Evolutionary conservation across 2,888 invertebrate genomes (phyloP).

Genomic region (Scotopteryx bipunctaria): DNA sequence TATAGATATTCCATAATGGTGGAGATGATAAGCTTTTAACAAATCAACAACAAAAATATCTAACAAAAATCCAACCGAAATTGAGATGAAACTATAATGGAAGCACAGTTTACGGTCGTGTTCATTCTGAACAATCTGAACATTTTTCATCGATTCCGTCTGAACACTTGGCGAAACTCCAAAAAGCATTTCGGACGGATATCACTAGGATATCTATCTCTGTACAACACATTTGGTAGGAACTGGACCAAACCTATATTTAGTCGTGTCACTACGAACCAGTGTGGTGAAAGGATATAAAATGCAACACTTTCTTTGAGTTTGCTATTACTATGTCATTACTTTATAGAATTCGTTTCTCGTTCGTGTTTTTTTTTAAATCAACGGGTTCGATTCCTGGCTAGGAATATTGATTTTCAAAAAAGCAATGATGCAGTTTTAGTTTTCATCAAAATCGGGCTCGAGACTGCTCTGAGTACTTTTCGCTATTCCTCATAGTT

Average conservation of each 20-base stretch:
- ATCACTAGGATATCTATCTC: neutral
- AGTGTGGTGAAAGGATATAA: too few relatives aligned
- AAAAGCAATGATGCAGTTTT: too few relatives aligned
- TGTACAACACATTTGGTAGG: neutral
- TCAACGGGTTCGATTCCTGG: too few relatives aligned
- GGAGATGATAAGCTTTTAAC: neutral
- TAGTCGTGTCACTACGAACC: neutral
- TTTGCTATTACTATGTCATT: too few relatives aligned
- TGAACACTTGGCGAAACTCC: conserved; percentile 18
- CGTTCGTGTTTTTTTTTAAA: too few relatives aligned
- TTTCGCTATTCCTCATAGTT: too few relatives aligned
- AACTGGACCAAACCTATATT: neutral
- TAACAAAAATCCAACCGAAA: neutral
- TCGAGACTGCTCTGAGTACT: too few relatives aligned
- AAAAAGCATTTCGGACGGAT: conserved; percentile 10
- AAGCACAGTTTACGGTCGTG: neutral
- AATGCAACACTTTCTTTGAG: too few relatives aligned
- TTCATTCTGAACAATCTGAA: neutral
- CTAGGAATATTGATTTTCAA: too few relatives aligned
- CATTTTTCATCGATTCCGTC: conserved; percentile 8
- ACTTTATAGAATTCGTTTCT: too few relatives aligned
- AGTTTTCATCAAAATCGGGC: too few relatives aligned
- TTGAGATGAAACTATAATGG: neutral
- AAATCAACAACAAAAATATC: neutral
- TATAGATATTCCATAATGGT: too few relatives aligned